Base-by-base conservation (phyloP, 1,140 invertebrate genomes). In the Drosophila kanapiae region DNA sequence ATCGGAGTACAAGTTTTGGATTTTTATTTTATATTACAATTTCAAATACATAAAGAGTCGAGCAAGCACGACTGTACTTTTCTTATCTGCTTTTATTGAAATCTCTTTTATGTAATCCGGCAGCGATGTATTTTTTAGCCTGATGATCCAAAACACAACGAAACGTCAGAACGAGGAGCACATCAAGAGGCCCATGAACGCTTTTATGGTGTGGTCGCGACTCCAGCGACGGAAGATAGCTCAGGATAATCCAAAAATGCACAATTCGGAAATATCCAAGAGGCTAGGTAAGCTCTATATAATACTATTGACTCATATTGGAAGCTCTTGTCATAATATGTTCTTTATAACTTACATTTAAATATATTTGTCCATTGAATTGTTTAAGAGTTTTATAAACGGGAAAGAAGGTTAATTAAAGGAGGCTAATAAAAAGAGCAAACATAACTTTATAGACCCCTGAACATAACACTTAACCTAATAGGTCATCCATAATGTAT, bases 181-280 rank as follows among this genome's bases (percentile, higher is more conserved):
- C 87, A 96, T 96, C 75, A 96, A 96, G 85, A 92, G 96, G 57
- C 96, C 96, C 14, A 96, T 96, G 96, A 96, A 96, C 91, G 96
- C 96, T 10, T 96, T 96, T 92, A 96, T 96, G 96, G 96, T 96
- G 37, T 98, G 97, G 97, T 97, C 97, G 0, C 93, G 97, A 45
- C 94, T 97, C 43, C 97, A 98, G 86, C 93, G 97, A 54, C 94
- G 97, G 63, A 98, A 99, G 93, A 99, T 99, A 81, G 98, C 98
- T 0, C 97, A 98, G 92, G 98, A 99, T 83, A 99, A 99, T 93
- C 98, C 98, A 1, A 99, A 99, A 94, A 99, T 99, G 98, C 98
- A 99, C 94, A 99, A 99, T 93, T 98, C 98, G 0, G 98, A 99
- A 93, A 99, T 99, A 71, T 98, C 97, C 23, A 99, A 99, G 93